Conservation (phyloP, 2,888 invertebrate species). For the Norana najaformis region DNA sequence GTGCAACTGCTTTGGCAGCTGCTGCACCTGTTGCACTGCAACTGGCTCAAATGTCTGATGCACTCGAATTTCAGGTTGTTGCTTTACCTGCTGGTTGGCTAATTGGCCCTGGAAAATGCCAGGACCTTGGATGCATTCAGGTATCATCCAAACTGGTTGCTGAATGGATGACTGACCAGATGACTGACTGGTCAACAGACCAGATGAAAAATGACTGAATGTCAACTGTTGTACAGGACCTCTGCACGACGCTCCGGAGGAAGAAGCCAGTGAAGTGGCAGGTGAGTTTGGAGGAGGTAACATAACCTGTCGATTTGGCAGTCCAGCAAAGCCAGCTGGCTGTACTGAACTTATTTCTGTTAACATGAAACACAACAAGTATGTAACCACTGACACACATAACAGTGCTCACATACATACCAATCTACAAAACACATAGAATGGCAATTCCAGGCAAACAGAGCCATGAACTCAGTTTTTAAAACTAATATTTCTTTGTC, state of each 20-base stretch:
- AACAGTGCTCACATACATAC: neutral
- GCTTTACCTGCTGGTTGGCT: neutral
- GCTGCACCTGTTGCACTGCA: constrained; percentile 6
- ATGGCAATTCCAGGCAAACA: too few relatives aligned
- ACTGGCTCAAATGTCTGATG: neutral
- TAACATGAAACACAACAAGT: neutral
- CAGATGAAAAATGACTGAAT: neutral
- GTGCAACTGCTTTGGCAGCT: neutral
- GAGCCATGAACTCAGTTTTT: too few relatives aligned
- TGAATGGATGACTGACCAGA: neutral
- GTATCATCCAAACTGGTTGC: neutral
- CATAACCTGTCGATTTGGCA: neutral
- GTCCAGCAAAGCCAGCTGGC: neutral
- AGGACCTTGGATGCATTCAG: neutral
- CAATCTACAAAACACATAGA: neutral
- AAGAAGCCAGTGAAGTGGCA: neutral
- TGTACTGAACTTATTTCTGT: neutral
- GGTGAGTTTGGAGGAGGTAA: neutral
- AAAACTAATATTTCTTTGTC: too few relatives aligned
- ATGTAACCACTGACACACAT: neutral
- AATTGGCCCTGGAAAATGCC: neutral
- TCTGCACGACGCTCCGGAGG: neutral
- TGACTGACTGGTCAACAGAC: constrained; percentile 13
- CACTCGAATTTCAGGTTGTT: neutral
- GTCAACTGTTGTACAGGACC: neutral